Conservation (phyloP, 1,140 invertebrate species). For the Lerema accius region DNA sequence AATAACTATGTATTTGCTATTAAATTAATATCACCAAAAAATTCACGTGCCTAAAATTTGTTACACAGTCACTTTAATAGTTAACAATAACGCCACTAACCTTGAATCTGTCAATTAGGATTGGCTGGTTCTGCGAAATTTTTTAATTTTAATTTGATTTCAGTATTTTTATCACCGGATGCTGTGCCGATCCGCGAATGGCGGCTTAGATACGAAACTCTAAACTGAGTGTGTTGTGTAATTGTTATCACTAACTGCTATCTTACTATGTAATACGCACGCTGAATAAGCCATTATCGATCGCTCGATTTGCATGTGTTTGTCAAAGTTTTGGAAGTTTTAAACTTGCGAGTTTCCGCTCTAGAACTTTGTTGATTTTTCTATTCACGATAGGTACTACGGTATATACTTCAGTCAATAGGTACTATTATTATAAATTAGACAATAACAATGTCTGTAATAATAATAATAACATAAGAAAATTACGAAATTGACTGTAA, state of each 20-base stretch:
- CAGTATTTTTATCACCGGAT: constrained; percentile 21
- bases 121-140: background rate
- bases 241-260: constrained; percentile 22
- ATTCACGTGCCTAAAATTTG: background rate
- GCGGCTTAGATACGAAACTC: constrained; percentile 23
- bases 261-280: constrained; percentile 16
- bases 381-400: too few relatives aligned
- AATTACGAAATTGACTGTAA: too few relatives aligned
- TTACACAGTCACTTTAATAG: too few relatives aligned
- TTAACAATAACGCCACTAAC: background rate
- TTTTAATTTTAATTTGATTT: background rate
- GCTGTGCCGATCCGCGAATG: constrained; percentile 7
- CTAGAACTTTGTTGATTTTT: too few relatives aligned
- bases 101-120: background rate
- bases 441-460: too few relatives aligned
- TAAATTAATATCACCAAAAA: too few relatives aligned
- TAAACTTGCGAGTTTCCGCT: too few relatives aligned
- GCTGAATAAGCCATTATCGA: constrained; percentile 29
- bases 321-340: constrained; percentile 19
- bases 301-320: background rate
- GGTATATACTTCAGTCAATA: too few relatives aligned
- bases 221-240: constrained; percentile 12
- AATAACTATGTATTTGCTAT: too few relatives aligned
- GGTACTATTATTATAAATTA: too few relatives aligned
- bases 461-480: too few relatives aligned